Base-by-base conservation (phyloP, 2,113 vertebrate species). In the Monopterus albus region DNA sequence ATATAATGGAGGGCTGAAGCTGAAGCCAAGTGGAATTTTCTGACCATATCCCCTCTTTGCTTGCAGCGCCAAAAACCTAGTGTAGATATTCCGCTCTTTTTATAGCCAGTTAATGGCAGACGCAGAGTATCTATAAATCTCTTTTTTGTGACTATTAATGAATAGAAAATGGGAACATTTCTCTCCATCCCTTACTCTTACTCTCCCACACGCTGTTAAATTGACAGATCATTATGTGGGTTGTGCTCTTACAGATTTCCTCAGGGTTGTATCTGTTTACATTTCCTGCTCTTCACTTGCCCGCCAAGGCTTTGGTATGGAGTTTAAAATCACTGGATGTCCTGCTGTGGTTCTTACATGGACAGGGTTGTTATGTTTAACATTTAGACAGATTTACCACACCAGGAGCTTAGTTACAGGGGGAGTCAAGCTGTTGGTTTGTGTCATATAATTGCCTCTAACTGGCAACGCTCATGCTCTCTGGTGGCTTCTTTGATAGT, bases 251-350 rank as follows among this genome's bases (percentile, higher is more conserved):
- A 68, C 78, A 59, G 72, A 78, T 84, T 81, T 74, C 88, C 83
- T 62, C 69, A 63, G 89, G 86, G 82, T 68, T 39, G 45, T 63
- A 74, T 89, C 87, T 90, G 82, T 90, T 88, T 87, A 87, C 84
- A 90, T 87, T 82, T 82, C 61, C 77, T 51, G 17, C 66, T 81
- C 83, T 69, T 69, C 64, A 28, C 76, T 73, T 55, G 64, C 62
- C 42, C 55, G 31, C 60, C 51, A 71, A 47, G 65, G 78, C 65
- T 63, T 61, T 55, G 36, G 20, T 81, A 64, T 62, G 59, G 17
- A 64, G 70, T 62, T 75, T 79, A 67, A 51, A 60, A 79, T 69
- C 51, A 12, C 12, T 45, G 42, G 58, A 42, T 49, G 39, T 33
- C 61, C 75, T 61, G 64, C 77, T 75, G 81, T 23, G 72, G 46